Evolutionary conservation across 2,888 invertebrate species (phyloP).

Genomic region (Stictocephala bisonia): DNA sequence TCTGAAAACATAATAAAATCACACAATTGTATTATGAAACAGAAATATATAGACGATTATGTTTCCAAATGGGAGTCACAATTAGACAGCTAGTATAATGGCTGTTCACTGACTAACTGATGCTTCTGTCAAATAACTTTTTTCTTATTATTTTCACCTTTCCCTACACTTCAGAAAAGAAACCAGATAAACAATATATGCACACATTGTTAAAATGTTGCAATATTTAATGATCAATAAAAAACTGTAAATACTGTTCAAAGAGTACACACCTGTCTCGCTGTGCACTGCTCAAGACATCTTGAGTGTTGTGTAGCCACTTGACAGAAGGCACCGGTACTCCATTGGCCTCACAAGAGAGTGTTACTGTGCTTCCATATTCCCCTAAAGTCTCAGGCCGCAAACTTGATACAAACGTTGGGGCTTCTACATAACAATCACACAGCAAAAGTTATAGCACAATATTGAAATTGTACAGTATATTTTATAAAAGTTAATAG

Average conservation of each 20-base stretch:
- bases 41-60: too few species aligned
- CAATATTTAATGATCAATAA: slow-evolving; percentile 57
- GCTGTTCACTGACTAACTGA: too few species aligned
- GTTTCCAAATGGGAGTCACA: too few species aligned
- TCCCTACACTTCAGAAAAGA: too few species aligned
- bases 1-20: too few species aligned
- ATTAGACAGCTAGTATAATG: too few species aligned
- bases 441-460: too few species aligned
- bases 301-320: slow-evolving; percentile 84
- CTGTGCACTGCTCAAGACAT: slow-evolving; percentile 55
- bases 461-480: too few species aligned
- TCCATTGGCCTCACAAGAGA: slow-evolving; percentile 89
- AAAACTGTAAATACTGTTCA: not conserved
- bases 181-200: slow-evolving; percentile 64
- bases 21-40: too few species aligned
- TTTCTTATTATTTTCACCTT: too few species aligned
- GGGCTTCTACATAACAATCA: slow-evolving; percentile 72
- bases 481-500: too few species aligned
- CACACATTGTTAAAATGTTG: slow-evolving; percentile 67
- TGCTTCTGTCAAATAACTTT: too few species aligned
- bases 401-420: slow-evolving; percentile 76
- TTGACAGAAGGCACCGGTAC: slow-evolving; percentile 86
- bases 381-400: slow-evolving; percentile 86
- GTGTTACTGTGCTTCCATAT: slow-evolving; percentile 80
- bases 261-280: slow-evolving; percentile 58